These are phyloP conservation scores for Calliopum simillimum DNA, from an alignment of 2,888 invertebrate genomes.

Conservation along the genomic window DNA sequence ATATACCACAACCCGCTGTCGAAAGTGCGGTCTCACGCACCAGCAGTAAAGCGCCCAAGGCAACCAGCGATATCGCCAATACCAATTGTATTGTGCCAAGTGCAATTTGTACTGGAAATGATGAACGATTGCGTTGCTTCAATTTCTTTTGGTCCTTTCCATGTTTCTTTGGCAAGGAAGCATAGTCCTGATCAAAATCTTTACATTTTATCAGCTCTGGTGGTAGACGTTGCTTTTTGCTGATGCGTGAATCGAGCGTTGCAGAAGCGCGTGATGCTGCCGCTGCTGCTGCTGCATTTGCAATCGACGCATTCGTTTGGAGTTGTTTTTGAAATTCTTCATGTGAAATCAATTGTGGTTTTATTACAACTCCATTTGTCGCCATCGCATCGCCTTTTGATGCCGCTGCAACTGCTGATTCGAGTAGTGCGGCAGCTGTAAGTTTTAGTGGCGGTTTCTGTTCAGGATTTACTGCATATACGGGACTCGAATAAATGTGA, in stretches of 20 bases:
- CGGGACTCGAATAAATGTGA: conserved; percentile 67
- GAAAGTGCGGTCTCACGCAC: conserved; percentile 64
- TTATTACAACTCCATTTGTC: conserved; percentile 42
- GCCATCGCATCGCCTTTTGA: conserved; percentile 18
- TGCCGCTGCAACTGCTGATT: conserved; percentile 39
- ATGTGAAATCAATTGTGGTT: conserved; percentile 60
- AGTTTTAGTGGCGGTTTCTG: conserved; percentile 57
- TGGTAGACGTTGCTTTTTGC: conserved; percentile 63
- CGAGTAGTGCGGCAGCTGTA: conserved; percentile 51
- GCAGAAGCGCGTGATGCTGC: conserved; percentile 50
- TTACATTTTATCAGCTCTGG: conserved; percentile 63
- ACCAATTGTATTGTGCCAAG: conserved; percentile 64
- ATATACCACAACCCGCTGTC: conserved; percentile 64
- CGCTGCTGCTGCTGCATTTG: conserved; percentile 50
- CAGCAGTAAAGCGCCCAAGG: conserved; percentile 63
- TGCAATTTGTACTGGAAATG: conserved; percentile 61
- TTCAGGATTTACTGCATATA: conserved; percentile 52
- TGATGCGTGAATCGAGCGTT: conserved; percentile 62
- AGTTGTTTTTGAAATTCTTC: conserved; percentile 62
- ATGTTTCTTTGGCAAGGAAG: too few relatives aligned
- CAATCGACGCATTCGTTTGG: conserved; percentile 51
- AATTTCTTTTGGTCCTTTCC: conserved; percentile 40
- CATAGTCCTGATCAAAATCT: conserved; percentile 47
- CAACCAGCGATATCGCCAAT: conserved; percentile 62
- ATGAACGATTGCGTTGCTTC: conserved; percentile 39